Evolutionary conservation across 2,797 vertebrate species (phyloP), one percentile per base, ranked within the genome.

Genomic region (Thamnophis elegans): DNA sequence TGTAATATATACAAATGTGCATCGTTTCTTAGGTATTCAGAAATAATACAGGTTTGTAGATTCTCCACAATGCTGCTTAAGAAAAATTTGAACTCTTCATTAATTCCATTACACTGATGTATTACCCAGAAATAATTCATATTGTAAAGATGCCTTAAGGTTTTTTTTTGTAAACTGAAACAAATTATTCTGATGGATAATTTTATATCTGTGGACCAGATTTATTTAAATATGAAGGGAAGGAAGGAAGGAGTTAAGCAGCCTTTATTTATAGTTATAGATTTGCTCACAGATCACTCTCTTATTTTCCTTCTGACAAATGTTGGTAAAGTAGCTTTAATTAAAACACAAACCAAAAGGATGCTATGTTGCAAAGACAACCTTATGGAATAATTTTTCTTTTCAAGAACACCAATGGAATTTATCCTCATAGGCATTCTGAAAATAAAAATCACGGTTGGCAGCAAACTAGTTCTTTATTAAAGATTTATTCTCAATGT

Each of bases 81-180:
- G 8, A 60, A 25, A 88, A 62, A 28, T 60, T 12, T 89, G 82
- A 65, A 20, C 28, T 53, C 0, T 0, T 62, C 89, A 32, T 36
- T 88, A 60, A 88, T 89, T 91, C 42, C n/a, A 32, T 92, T 59
- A 51, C 56, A 82, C 59, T 92, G 18, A 82, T 13, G 20, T 82
- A 0, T 90, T 26, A 87, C 54, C 18, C 25, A 88, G 36, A 32
- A 51, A 14, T 14, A 94, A 87, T 10, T 22, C 60, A 90, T 53
- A 47, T 59, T 90, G 62, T 2, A 86, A 0, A 0, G 8, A 1
- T 89, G 25, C 25, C 85, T 78, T 88, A 68, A 59, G 78, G 58
- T 0, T 25, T 60, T 28, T 36, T 86, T 16, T 51, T 51, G 7
- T 7, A 16, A 58, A n/a, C 78, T 58, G 58, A 60, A 58, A 20